Conservation (phyloP, 2,888 invertebrate genomes). For the Ditula angustiorana region DNA sequence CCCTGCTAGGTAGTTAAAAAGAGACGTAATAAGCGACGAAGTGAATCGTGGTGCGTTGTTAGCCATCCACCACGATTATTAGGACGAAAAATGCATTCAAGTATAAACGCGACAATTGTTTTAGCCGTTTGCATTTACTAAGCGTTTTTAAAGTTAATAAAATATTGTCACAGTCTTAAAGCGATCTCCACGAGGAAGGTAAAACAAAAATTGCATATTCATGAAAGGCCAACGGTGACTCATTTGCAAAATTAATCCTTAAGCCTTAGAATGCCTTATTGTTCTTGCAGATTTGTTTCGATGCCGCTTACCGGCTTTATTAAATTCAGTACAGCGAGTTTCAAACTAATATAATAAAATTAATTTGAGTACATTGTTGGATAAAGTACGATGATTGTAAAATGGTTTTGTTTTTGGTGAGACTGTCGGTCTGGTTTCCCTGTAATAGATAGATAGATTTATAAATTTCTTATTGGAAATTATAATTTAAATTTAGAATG, state of each 20-base stretch:
- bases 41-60: too few species aligned
- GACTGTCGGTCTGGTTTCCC: too few species aligned
- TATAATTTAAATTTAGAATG: too few species aligned
- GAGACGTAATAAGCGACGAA: too few species aligned
- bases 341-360: constrained; percentile 38
- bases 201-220: constrained; percentile 61
- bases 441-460: too few species aligned
- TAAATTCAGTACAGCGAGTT: constrained; percentile 35
- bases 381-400: constrained; percentile 20
- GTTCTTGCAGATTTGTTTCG: constrained; percentile 44
- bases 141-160: constrained; percentile 14
- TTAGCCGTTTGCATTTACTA: neutral
- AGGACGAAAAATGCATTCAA: too few species aligned
- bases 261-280: constrained; percentile 52
- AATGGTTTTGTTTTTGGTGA: constrained; percentile 6
- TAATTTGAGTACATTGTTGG: constrained; percentile 31
- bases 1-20: too few species aligned
- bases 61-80: too few species aligned
- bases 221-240: constrained; percentile 52
- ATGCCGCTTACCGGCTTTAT: constrained; percentile 41
- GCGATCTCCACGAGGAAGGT: constrained; percentile 39
- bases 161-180: constrained; percentile 23
- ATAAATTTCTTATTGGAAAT: too few species aligned
- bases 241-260: constrained; percentile 64
- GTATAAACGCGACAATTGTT: too few species aligned